Evolutionary conservation across 1,140 invertebrate species (phyloP), one percentile per base, ranked within the genome.

Genomic region (Mamestra configurata): DNA sequence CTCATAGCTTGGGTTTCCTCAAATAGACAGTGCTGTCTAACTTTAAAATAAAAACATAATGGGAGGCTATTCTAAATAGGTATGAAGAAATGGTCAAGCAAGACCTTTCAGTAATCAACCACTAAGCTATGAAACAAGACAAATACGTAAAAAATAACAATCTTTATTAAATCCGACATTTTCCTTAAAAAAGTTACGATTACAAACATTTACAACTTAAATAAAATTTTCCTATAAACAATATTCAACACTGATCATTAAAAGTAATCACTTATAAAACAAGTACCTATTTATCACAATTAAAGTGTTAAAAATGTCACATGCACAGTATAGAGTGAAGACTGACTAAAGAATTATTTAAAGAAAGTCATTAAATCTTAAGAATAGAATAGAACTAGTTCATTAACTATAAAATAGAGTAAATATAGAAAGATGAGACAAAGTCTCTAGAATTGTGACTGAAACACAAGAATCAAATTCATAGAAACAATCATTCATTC

Each of bases 91-190:
- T n/a, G n/a, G n/a, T n/a, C n/a, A n/a, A n/a, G n/a, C n/a, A n/a
- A n/a, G n/a, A n/a, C 27, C 27, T 31, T 5, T 31, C 2, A 31
- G 5, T 31, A 31, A 3, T 31, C 27, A 31, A 31, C 5, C 27
- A 3, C 27, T 3, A 31, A 4, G 5, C 8, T 20, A 24, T 27
- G 55, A 46, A 20, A 43, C 20, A 24, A 27, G 4, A 61, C 1
- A 46, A 49, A 1, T 51, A 46, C 20, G 15, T 61, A 27, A 75
- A 37, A 53, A 51, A 40, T 37, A 81, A 81, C 71, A 79, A 66
- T 49, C n/a, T 77, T 79, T 83, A 78, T 70, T 80, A 78, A 79
- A 77, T 64, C 27, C n/a, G 15, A 79, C 64, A 70, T 59, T 80
- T 76, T 80, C 20, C 73, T 82, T 79, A 79, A 18, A 68, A 78